phyloP scores from a whole-genome alignment of 2,797 vertebrate genomes.

The Megalops cyprinoides region DNA sequence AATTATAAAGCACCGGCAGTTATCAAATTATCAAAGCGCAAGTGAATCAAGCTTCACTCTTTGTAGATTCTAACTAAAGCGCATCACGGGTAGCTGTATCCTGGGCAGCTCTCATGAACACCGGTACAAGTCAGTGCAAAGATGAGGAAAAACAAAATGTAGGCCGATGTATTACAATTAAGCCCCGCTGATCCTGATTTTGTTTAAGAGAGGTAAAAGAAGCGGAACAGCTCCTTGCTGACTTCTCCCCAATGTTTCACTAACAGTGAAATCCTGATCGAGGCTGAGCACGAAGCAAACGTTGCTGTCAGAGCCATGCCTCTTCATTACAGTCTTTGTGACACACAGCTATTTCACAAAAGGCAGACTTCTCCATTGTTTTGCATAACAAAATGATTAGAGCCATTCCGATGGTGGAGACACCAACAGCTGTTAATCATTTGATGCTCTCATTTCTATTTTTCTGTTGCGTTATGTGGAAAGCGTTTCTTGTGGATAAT shows the following conservation, averaged over 20 bases:
- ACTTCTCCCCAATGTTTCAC: neutral
- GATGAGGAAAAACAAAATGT: neutral
- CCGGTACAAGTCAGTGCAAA: neutral
- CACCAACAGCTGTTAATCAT: slow-evolving; percentile 38
- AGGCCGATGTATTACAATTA: neutral
- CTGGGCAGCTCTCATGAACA: neutral
- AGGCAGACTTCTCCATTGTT: slow-evolving; percentile 34
- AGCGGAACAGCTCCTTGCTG: neutral
- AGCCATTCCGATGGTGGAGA: slow-evolving; percentile 32
- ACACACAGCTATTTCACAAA: slow-evolving; percentile 24
- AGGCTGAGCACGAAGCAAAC: neutral
- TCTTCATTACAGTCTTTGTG: neutral
- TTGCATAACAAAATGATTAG: slow-evolving; percentile 43
- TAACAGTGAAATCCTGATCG: neutral
- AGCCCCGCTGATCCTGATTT: neutral
- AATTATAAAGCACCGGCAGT: neutral
- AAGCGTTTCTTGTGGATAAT: slow-evolving; percentile 29
- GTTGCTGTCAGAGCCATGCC: neutral
- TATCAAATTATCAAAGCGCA: neutral
- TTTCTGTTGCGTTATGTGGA: slow-evolving; percentile 31
- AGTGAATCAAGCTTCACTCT: neutral
- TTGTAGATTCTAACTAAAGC: neutral
- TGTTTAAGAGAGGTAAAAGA: neutral
- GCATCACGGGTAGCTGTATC: neutral
- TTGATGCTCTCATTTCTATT: slow-evolving; percentile 32